Evolutionary conservation across 2,888 invertebrate genomes (phyloP), one percentile per base, ranked within the genome.

Genomic region (Pemphredon lugubris): DNA sequence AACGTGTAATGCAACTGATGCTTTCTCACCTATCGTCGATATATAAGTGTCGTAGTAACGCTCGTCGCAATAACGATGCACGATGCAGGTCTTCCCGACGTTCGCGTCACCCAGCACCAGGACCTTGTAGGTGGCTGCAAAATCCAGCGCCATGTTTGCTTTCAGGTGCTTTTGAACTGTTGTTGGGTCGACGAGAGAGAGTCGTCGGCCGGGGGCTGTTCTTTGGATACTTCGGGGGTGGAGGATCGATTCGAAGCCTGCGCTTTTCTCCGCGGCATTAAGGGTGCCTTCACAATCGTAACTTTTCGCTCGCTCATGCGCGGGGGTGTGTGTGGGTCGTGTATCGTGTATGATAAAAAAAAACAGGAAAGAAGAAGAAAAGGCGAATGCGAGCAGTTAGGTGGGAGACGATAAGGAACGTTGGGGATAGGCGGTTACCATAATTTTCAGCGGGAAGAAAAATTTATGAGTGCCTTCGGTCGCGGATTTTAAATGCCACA

Each of bases 1-100:
- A n/a, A 58, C 6, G 18, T 16, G 40, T 30, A 47, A 39, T 37
- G 37, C 40, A 48, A 16, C 26, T 32, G 37, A 57, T n/a, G 39
- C 6, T 45, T n/a, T 37, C 94, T 94, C 90, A 96, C 96, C 96
- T 91, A 96, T 96, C 77, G 96, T 96, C 48, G 96, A 96, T 91
- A 96, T 96, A 91, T 96, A 96, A 80, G 96, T 96, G 89, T 96
- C 96, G 91, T 96, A 96, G 90, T 96, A 96, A 85, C 95, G 93
- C 90, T 96, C 96, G 90, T 96, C 96, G 89, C 96, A 96, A 87
- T 96, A 96, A 90, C 96, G 93, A 90, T 96, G 96, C 84, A 96
- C 96, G 83, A 96, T 95, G 90, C 96, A 96, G 69, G 96, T 96
- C 92, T 96, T 96, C 14, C 96, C 96, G 73, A 96, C 96, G 91